These are phyloP conservation scores for Acrocyrtus sp. DNA, from an alignment of 2,888 invertebrate genomes.

Conservation along the genomic window DNA sequence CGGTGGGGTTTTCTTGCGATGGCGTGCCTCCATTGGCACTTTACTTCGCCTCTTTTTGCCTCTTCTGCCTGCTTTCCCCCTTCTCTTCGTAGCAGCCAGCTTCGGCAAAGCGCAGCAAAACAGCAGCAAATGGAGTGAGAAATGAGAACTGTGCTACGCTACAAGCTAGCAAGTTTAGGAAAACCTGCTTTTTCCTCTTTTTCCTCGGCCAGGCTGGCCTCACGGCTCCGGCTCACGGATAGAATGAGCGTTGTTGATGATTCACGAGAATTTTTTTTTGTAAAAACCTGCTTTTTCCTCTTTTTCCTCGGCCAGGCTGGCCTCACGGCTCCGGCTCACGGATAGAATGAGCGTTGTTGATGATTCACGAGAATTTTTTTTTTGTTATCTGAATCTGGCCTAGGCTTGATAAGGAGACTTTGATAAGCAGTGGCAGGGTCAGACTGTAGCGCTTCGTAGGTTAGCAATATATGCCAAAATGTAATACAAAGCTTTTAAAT, in stretches of 20 bases:
- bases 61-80: not conserved
- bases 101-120: not conserved
- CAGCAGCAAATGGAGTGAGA: not conserved
- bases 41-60: not conserved
- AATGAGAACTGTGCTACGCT: no score
- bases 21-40: conserved; percentile 2
- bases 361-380: no score
- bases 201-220: not conserved
- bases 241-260: not conserved
- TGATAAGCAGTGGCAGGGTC: no score
- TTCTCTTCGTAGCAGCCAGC: not conserved
- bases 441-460: no score
- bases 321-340: not conserved
- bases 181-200: conserved; percentile 17
- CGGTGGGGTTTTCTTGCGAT: no score
- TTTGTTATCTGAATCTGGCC: no score
- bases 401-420: no score
- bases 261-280: no score
- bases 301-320: not conserved
- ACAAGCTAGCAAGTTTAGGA: not conserved
- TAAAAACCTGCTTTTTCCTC: conserved; percentile 19
- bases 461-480: no score
- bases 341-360: not conserved
- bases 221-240: not conserved
- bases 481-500: no score